These are phyloP conservation scores for Paradisaea rubra DNA, from an alignment of 2,113 vertebrate genomes.

Conservation along the genomic window DNA sequence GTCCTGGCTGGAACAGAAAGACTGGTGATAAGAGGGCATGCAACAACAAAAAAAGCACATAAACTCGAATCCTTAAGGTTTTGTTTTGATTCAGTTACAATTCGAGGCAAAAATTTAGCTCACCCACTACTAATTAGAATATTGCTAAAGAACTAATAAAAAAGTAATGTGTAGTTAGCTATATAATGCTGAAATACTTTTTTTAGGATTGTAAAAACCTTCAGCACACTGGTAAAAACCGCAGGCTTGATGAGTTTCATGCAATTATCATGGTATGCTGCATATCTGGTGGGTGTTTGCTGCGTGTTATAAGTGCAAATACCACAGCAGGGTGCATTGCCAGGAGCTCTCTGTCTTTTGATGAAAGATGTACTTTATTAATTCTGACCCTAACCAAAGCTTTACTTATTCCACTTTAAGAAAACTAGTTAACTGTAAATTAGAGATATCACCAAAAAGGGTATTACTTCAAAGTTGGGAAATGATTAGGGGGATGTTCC, in stretches of 20 bases:
- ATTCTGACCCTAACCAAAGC: slow-evolving; percentile 9
- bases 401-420: not conserved
- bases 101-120: not conserved
- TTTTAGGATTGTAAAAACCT: not conserved
- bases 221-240: not conserved
- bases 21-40: not conserved
- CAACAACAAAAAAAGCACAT: not conserved
- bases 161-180: not conserved
- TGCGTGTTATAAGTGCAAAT: not conserved
- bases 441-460: not conserved
- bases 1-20: not conserved
- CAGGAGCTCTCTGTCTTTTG: not conserved
- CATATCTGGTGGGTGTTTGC: not conserved
- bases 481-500: slow-evolving; percentile 32
- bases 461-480: slow-evolving; percentile 24
- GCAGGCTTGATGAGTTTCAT: not conserved
- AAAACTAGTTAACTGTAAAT: slow-evolving; percentile 40
- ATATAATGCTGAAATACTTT: not conserved
- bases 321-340: not conserved
- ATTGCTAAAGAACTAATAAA: not conserved
- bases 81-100: not conserved
- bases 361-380: slow-evolving; percentile 23
- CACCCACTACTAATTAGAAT: not conserved
- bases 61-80: not conserved
- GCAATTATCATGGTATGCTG: not conserved